Evolutionary conservation across 2,113 vertebrate genomes (phyloP).

Genomic region (Elephantulus edwardii): DNA sequence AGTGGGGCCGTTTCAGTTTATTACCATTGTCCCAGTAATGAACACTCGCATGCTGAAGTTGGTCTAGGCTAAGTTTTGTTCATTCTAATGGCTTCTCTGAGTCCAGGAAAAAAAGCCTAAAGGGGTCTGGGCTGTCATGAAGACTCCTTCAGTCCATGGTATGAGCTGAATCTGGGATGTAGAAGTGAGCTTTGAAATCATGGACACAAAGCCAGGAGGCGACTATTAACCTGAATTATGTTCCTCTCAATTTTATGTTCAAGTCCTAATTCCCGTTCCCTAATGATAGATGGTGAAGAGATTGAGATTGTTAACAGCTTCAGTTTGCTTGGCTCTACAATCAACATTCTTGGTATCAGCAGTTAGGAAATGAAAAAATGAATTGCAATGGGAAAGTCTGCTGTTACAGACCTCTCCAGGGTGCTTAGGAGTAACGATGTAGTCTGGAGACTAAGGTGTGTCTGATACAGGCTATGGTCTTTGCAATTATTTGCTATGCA

Average conservation of each 20-base stretch:
- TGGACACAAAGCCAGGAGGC: not conserved
- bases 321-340: too few relatives aligned
- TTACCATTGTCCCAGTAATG: not conserved
- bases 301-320: too few relatives aligned
- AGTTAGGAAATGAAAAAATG: too few relatives aligned
- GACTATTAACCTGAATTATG: not conserved
- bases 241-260: not conserved
- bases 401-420: too few relatives aligned
- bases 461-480: too few relatives aligned
- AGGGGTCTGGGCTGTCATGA: too few relatives aligned
- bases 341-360: too few relatives aligned
- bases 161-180: not conserved
- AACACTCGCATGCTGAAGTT: not conserved
- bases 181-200: not conserved
- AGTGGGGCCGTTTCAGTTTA: not conserved
- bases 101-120: not conserved
- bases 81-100: not conserved
- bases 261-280: not conserved
- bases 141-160: not conserved
- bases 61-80: not conserved
- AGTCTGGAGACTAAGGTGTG: too few relatives aligned
- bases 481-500: too few relatives aligned
- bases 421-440: too few relatives aligned
- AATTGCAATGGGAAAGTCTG: too few relatives aligned
- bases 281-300: too few relatives aligned